Base-by-base conservation (phyloP, 2,113 vertebrate genomes). In the Archilochus colubris region DNA sequence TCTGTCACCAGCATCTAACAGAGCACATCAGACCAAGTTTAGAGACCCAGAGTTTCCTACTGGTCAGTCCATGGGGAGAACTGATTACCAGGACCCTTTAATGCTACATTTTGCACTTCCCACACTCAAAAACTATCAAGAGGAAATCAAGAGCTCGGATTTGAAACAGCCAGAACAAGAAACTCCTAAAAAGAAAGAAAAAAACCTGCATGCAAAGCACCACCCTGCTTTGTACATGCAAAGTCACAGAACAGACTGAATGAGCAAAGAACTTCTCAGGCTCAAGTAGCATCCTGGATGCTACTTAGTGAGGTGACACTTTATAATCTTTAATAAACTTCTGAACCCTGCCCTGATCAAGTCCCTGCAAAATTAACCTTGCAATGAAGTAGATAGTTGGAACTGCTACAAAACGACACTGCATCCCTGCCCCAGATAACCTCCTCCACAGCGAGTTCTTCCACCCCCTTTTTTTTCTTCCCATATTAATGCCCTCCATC, bases 401-500 rank as follows among this genome's bases (percentile, higher is more conserved):
- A 76, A 40, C 67, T 12, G 78, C 82, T 53, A 48, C 64, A 75
- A 27, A 57, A 86, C 59, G 4, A 13, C 73, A 3, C 61, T 19
- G 62, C 54, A 73, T 16, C 73, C 40, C 72, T 72, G 68, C 69
- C 94, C 91, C 82, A 75, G 61, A 86, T 36, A 38, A 86, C 20
- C 68, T 66, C 53, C 16, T 46, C 92, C 95, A 36, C 55, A 54
- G 22, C 9, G 24, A 68, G 3, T 86, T 68, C 68, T 63, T 63
- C 86, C 70, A 33, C 48, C 58, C 53, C 12, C 17, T 36, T 74
- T 55, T 69, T 80, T 77, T 78, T 11, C 66, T 74, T 63, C 73
- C 61, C 94, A 88, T 89, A 85, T 91, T 91, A 94, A 86, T 81
- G 76, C 25, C 79, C 80, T 94, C 92, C 89, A 89, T 95, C 68